Base-by-base conservation (phyloP, 2,888 invertebrate genomes). In the Xiphydria camelus region DNA sequence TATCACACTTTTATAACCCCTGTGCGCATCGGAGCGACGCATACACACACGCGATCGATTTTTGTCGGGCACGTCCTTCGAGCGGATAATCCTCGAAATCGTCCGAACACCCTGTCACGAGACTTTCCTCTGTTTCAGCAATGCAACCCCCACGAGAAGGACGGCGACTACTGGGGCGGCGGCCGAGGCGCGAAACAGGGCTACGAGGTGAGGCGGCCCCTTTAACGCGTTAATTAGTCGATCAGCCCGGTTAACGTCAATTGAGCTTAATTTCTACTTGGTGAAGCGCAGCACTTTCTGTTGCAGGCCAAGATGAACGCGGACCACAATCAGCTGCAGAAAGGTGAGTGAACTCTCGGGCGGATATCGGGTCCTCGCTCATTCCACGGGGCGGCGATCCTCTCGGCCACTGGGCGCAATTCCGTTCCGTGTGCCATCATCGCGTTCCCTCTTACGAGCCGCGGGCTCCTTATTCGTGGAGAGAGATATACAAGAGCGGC, bases 271-370 rank as follows among this genome's bases (percentile, higher is more conserved):
- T 26, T 70, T 69, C 68, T 68, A 72, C 64, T 67, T 72, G 59
- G 62, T 75, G 65, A 73, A 65, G 62, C 64, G 59, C 57, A 75
- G 75, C 75, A 75, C 62, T 73, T 74, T 70, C 55, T 75, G 71
- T 76, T 76, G 55, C 74, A 76, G 74, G 80, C 80, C 43, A 81
- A 81, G 64, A 81, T 81, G 80, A 79, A 78, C 59, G 73, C 75
- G 42, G 76, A 76, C 57, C 76, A 76, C 41, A 62, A 65, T 41
- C 80, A 81, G 58, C 75, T 80, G 76, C 80, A 79, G 58, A 81
- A 81, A 77, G 79, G 80, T 80, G 68, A 74, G 76, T 66, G n/a
- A n/a, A n/a, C n/a, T n/a, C n/a, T 37, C 4, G n/a, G 10, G 2
- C n/a, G 2, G 7, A 14, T 31, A n/a, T n/a, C n/a, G 26, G 10